These are phyloP conservation scores for Dicerorhinus sumatrensis DNA, from an alignment of 2,113 vertebrate genomes.

Conservation along the genomic window DNA sequence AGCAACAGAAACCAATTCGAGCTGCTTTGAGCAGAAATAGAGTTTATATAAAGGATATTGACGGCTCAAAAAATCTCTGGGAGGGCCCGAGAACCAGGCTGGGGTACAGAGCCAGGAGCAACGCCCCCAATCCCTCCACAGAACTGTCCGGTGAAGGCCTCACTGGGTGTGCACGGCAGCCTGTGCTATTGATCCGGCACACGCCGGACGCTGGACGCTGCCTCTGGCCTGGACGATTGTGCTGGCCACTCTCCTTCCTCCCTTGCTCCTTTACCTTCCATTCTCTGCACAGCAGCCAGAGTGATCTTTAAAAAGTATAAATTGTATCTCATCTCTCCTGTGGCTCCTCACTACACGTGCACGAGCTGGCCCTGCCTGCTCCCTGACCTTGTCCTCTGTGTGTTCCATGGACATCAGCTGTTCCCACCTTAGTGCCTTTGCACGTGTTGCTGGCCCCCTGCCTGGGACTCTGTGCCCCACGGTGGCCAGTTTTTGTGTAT, in stretches of 20 bases:
- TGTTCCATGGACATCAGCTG: not conserved
- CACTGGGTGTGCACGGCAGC: not conserved
- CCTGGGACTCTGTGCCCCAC: not conserved
- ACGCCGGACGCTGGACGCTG: accelerated
- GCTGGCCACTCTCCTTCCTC: not conserved
- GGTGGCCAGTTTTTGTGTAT: not conserved
- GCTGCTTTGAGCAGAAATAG: not conserved
- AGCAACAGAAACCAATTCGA: not conserved
- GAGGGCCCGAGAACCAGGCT: not conserved
- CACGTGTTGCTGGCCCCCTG: not conserved
- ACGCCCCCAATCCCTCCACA: not conserved
- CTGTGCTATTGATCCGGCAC: not conserved
- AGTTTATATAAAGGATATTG: not conserved
- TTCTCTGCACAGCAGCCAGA: not conserved
- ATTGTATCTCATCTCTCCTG: not conserved
- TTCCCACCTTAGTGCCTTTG: not conserved
- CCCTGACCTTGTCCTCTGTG: not conserved
- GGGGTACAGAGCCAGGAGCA: not conserved
- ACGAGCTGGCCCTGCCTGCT: not conserved
- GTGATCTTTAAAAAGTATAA: not conserved
- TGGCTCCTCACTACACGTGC: not conserved
- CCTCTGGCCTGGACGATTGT: not conserved
- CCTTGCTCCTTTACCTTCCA: not conserved
- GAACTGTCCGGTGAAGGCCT: not conserved
- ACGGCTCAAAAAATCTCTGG: not conserved